Base-by-base conservation (phyloP, 1,140 invertebrate genomes). In the Pseudomyrmex sp. region DNA sequence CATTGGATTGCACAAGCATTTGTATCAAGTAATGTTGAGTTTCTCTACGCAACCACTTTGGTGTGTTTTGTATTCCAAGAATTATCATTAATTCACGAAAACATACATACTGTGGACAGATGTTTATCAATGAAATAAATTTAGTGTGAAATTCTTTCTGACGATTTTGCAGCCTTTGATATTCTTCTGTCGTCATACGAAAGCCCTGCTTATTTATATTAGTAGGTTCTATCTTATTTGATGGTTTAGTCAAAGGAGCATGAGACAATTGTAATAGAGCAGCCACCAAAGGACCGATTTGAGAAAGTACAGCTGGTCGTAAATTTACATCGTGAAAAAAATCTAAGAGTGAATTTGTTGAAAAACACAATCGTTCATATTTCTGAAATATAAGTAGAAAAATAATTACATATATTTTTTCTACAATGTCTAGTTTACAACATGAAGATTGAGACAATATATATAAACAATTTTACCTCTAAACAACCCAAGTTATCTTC, bases 41-140 rank as follows among this genome's bases (percentile, higher is more conserved):
- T n/a, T 94, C 91, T 91, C 92, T 94, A 87, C 95, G 95, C 61
- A 97, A 94, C 96, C 97, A 97, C 8, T 88, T 89, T 20, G 97
- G 96, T 54, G 96, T 93, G 54, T 94, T 93, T 87, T 91, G 90
- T 8, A 94, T 91, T 90, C 96, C 96, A 91, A 96, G 95, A 66
- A 97, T 93, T 23, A 96, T 90, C 94, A 97, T 95, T 12, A 97
- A 93, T 93, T 97, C 96, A 93, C 96, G 96, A 84, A 97, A 96
- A 52, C 97, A 92, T 59, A 95, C 91, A 50, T 95, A 94, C 76
- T 95, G 95, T 87, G 96, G 96, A 66, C 95, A 95, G 74, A 95
- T 95, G 54, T 87, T 89, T 18, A 96, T 91, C 23, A 97, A 90
- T 83, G 94, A 87, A 66, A 95, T 76, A 85, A 97, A 94, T 70